Conservation (phyloP, 1,140 invertebrate genomes). For the Rhizoglyphus robini region DNA sequence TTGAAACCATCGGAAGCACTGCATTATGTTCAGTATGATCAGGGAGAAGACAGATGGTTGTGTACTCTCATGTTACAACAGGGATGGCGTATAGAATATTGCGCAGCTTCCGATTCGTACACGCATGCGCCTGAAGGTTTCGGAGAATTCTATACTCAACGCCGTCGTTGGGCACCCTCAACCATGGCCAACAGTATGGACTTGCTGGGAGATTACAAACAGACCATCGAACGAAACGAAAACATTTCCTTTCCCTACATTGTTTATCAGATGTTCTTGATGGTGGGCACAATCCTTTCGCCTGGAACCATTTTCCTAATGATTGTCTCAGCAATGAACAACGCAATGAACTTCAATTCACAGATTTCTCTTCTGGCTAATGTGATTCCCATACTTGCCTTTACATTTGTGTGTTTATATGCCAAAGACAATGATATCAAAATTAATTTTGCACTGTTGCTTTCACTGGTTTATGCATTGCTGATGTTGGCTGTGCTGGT, state of each 20-base stretch:
- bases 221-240: constrained; percentile 41
- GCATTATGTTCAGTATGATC: constrained; percentile 53
- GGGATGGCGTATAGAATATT: constrained; percentile 50
- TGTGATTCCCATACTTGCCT: constrained; percentile 37
- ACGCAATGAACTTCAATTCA: constrained; percentile 38
- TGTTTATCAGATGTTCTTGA: constrained; percentile 37
- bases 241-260: constrained; percentile 46
- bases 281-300: constrained; percentile 44
- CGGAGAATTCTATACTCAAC: constrained; percentile 47
- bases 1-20: constrained; percentile 38
- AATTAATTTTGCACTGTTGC: constrained; percentile 49
- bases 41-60: constrained; percentile 51
- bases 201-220: constrained; percentile 40
- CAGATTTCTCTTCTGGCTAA: constrained; percentile 35
- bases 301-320: constrained; percentile 50
- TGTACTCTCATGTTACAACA: constrained; percentile 48
- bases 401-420: constrained; percentile 37
- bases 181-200: too few species aligned
- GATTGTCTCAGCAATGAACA: constrained; percentile 44
- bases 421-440: constrained; percentile 43
- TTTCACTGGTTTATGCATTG: not conserved
- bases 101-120: too few species aligned
- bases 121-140: too few species aligned
- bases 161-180: constrained; percentile 49
- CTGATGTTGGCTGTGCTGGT: too few species aligned